Conservation (phyloP, 1,140 invertebrate species). For the Asobara japonica region DNA sequence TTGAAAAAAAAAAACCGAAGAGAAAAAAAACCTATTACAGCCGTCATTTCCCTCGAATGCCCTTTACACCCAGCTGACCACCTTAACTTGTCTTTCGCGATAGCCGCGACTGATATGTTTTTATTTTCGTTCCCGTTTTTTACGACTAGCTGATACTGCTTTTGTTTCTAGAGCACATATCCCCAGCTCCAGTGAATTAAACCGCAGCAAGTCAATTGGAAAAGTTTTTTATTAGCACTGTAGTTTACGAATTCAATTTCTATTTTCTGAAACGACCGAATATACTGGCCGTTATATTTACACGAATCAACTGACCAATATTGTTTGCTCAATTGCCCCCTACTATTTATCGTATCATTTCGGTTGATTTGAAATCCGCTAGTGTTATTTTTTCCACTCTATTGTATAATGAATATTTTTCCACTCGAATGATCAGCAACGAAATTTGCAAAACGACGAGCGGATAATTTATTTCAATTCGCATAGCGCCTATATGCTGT, state of each 20-base stretch:
- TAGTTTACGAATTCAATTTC: conserved; percentile 49
- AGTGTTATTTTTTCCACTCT: neutral
- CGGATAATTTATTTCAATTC: conserved; percentile 25
- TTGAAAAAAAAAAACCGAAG: neutral
- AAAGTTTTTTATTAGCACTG: conserved; percentile 52
- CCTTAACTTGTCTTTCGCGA: conserved; percentile 1
- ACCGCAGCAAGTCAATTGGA: conserved; percentile 52
- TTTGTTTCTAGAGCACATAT: neutral
- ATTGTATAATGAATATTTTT: neutral
- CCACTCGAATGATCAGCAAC: neutral
- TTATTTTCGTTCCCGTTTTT: conserved; percentile 39
- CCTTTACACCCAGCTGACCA: conserved; percentile 1
- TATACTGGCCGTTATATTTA: neutral
- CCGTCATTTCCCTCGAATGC: neutral
- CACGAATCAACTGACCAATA: neutral
- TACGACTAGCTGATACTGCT: conserved; percentile 29
- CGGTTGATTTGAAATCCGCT: neutral
- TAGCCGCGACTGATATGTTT: conserved; percentile 12
- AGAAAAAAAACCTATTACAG: neutral
- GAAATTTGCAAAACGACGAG: neutral
- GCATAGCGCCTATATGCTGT: conserved; percentile 5
- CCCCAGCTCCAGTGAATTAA: conserved; percentile 49
- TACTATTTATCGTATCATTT: neutral
- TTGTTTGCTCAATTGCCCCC: neutral
- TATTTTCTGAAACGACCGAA: conserved; percentile 36